Evolutionary conservation across 1,140 invertebrate genomes (phyloP), one percentile per base, ranked within the genome.

Genomic region (Semibalanus balanoides): DNA sequence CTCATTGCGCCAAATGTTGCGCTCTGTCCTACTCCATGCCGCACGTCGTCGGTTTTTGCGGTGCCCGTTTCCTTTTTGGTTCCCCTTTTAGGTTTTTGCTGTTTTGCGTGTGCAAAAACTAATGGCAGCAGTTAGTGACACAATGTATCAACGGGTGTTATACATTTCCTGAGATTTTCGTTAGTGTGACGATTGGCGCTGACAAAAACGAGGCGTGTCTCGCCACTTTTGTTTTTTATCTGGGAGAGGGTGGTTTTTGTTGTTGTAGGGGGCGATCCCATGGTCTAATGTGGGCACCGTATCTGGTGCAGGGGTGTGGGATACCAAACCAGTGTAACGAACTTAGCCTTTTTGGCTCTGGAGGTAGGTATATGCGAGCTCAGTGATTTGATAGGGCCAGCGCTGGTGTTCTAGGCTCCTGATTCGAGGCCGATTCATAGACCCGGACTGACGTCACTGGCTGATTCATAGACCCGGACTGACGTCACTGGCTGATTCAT

Each of bases 111-210:
- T 64, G 51, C 11, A 64, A 64, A 64, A 64, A 64, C 11, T 64
- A 64, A 64, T 64, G 51, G 51, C 14, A 64, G 22, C 51, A 64
- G 51, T 64, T 64, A 64, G 51, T 64, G 51, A 64, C 51, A 64
- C 51, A 64, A 64, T 64, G 51, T 64, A 64, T 64, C 51, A 64
- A 64, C 51, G 51, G 51, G 51, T 64, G 51, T 64, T 64, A 64
- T 25, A 25, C 51, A 64, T 64, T 64, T 64, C 51, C 51, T 19
- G 51, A 64, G 51, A 64, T 64, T 64, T 64, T 64, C 51, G 51
- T 25, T 25, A 19, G 51, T 14, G 51, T 25, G 51, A 64, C 51
- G 51, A 64, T 64, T 64, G 51, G 11, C 51, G 51, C 51, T 25
- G 51, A 19, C 22, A 64, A 64, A 64, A 64, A 64, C 11, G 51